Conservation (phyloP, 37 sponge, comb jelly and placozoan species). For the Halichondria panicea region DNA sequence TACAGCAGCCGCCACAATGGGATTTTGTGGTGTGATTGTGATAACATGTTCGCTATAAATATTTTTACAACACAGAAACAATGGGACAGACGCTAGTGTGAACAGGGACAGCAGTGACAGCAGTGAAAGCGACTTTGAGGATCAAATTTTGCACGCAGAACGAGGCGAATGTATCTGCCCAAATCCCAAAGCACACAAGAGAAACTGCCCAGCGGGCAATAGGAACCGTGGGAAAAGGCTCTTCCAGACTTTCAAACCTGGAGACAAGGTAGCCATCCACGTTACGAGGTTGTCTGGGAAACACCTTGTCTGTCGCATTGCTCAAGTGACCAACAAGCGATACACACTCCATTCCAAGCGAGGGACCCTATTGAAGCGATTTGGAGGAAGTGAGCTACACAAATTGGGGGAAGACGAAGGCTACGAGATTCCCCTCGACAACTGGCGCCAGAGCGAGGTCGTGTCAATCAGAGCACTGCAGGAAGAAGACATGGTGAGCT, state of each 20-base stretch:
- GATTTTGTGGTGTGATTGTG: no score
- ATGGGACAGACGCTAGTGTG: no score
- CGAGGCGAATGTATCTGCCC: no score
- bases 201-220: background rate
- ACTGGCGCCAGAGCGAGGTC: conserved; percentile 1
- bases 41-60: no score
- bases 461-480: background rate
- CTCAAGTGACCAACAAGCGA: background rate
- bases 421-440: background rate
- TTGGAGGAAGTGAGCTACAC: background rate
- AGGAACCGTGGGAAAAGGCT: background rate
- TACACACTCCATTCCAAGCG: background rate
- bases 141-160: no score
- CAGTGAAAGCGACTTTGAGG: no score
- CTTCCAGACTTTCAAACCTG: no score
- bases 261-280: background rate
- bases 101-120: no score
- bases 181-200: background rate
- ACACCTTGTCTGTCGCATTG: background rate
- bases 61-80: no score
- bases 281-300: background rate
- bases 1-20: no score
- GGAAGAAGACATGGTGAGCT: background rate
- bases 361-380: background rate
- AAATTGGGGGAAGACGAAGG: background rate